Evolutionary conservation across 1,140 invertebrate genomes (phyloP), one percentile per base, ranked within the genome.

Genomic region (Lordiphosa mommai): DNA sequence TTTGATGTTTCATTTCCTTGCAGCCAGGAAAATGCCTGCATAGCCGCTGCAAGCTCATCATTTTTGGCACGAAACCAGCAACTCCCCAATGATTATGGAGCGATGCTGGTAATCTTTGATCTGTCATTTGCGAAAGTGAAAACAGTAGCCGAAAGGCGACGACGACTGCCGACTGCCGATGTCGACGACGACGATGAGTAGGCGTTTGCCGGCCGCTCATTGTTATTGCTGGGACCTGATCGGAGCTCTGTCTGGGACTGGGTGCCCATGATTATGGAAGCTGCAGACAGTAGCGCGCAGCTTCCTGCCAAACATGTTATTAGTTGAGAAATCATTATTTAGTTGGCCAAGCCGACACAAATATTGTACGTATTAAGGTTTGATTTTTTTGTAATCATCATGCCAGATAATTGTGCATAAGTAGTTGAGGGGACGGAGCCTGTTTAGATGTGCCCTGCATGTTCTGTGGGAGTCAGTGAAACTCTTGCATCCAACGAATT

Each of bases 91-190:
- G 74, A 80, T 80, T 80, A 80, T 41, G 53, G 29, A 51, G 41
- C 47, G 48, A 58, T 60, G 60, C 51, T 74, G 60, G 57, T 59
- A 63, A 82, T 74, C 71, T 76, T 76, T 71, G 72, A 82, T 72
- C 76, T 72, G 72, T 72, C 55, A 68, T 84, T 74, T 58, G 51
- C 67, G 36, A 71, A 71, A 61, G 55, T 59, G 67, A 84, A 64
- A 84, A 64, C 52, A 66, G 55, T 51, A 71, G 58, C 52, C 46
- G 16, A 33, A 10, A 38, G 13, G 14, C 23, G 12, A 52, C 17
- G 40, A 40, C 20, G 37, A 55, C 5, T 38, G 41, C 27, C 30
- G 48, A 32, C 10, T 33, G 4, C 9, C 20, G 30, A 20, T 34
- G 58, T 30, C 41, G 49, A 53, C 36, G 57, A 40, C 34, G 51